Conservation (phyloP, 2,113 vertebrate species). For the Ctenodactylus gundi region DNA sequence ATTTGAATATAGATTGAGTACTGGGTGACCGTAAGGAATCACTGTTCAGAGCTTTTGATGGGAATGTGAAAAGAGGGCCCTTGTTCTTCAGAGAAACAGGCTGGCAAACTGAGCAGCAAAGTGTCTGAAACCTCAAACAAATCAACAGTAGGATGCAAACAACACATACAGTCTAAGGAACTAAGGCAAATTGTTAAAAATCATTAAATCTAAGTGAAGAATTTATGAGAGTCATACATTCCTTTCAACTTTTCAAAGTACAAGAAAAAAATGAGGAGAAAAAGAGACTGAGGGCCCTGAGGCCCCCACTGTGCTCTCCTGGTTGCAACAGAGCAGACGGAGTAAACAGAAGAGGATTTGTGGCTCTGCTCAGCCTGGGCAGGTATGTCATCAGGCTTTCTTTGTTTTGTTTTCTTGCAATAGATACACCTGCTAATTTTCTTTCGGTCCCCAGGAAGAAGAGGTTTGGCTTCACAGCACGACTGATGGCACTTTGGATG, state of each 20-base stretch:
- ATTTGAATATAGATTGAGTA: background rate
- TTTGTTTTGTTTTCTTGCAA: background rate
- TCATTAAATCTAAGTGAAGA: background rate
- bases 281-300: background rate
- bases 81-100: background rate
- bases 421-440: background rate
- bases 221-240: background rate
- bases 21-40: background rate
- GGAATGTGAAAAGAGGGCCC: background rate
- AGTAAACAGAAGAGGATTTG: background rate
- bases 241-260: background rate
- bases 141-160: background rate
- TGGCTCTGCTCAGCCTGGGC: background rate
- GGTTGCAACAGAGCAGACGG: background rate
- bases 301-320: background rate
- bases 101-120: background rate
- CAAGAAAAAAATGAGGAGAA: background rate
- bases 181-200: background rate
- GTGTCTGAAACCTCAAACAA: background rate
- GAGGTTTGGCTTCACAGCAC: constrained; percentile 7
- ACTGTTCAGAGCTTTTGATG: background rate
- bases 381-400: background rate
- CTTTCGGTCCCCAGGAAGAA: background rate
- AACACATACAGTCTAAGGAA: background rate
- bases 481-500: background rate